Evolutionary conservation across 37 sponge, comb jelly and placozoan genomes (phyloP), one percentile per base, ranked within the genome.

Genomic region (Ianthella basta): DNA sequence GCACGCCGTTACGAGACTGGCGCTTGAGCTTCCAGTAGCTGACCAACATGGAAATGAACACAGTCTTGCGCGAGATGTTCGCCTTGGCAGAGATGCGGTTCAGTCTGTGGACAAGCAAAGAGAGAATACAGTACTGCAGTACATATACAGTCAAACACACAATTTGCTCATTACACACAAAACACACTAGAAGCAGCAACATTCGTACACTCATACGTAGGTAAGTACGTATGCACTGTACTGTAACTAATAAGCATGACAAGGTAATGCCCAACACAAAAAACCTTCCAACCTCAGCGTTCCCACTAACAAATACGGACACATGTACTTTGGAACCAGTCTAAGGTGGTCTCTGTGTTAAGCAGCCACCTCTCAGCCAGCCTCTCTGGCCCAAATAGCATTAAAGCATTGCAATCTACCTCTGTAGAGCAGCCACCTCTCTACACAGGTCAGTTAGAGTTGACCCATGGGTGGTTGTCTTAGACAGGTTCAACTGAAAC

Each of bases 11-110:
- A 15, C 99, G 81, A 59, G 96, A 93, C 89, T 99, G 99, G 50
- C 99, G 72, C 89, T 99, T 99, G 80, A 99, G 89, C 80, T 91
- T 95, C 99, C 99, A 99, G 88, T 93, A 99, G 70, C 85, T 88
- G 35, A 92, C 93, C 79, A 99, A 86, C 84, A 88, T 89, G 16
- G 93, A 87, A n/a, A 96, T 88, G 83, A 96, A 96, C 86, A 93
- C 92, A 0, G 88, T 84, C 89, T 96, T 96, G 74, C 93, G 87
- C 39, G 81, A 82, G 1, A 96, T 72, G 73, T 85, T 89, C 34
- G 96, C 95, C 32, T 86, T 72, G 38, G 80, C 80, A 15, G 87
- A 84, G 56, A 98, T 96, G 32, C 92, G 64, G 34, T 89, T 89
- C 77, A 95, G 55, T 29, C 95, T 95, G 83, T 12, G 38, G 55